Base-by-base conservation (phyloP, 2,888 invertebrate species). In the Cacoxenus indagator region DNA sequence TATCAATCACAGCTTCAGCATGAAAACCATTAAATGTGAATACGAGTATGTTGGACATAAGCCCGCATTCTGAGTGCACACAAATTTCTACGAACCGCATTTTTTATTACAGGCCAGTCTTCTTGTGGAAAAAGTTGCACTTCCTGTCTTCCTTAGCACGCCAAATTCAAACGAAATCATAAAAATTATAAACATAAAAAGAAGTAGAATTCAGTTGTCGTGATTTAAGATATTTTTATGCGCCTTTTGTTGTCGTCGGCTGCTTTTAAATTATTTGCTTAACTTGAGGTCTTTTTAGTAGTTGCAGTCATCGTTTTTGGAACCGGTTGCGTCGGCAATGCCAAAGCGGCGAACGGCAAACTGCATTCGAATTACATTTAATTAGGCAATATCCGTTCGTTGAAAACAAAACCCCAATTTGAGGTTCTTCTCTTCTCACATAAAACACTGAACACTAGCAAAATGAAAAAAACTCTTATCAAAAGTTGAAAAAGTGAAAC, bases 321-420 rank as follows among this genome's bases (percentile, higher is more conserved):
- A 62, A 62, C 61, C 61, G 61, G 43, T 62, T 59, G 9, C 2
- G 61, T 43, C 61, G 61, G 61, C 61, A 62, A n/a, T n/a, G n/a
- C n/a, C n/a, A 31, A 26, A 59, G 59, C 19, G 31, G 19, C 22
- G 24, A 59, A 24, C n/a, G n/a, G 19, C 5, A 8, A 59, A 65
- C 62, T 65, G 69, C 67, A 72, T 71, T 59, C 66, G 72, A 81
- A 80, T 81, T 75, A 77, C 76, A 80, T 78, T 78, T 79, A 82
- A 79, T 79, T 77, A 78, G 71, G 65, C 48, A 62, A 62, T 62
- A 62, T 62, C 61, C 61, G 61, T 43, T n/a, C n/a, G n/a, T n/a
- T n/a, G 11, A 22, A 9, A 51, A 1, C 14, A 14, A 8, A 37
- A 37, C 37, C 37, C 14, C 37, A 37, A 4, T 8, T 37, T 5